Percentiles rank a stretch among this genome's conserved stretches.
phyloP scores from a whole-genome alignment of 2,797 vertebrate species.

The Eulemur mongoz region DNA sequence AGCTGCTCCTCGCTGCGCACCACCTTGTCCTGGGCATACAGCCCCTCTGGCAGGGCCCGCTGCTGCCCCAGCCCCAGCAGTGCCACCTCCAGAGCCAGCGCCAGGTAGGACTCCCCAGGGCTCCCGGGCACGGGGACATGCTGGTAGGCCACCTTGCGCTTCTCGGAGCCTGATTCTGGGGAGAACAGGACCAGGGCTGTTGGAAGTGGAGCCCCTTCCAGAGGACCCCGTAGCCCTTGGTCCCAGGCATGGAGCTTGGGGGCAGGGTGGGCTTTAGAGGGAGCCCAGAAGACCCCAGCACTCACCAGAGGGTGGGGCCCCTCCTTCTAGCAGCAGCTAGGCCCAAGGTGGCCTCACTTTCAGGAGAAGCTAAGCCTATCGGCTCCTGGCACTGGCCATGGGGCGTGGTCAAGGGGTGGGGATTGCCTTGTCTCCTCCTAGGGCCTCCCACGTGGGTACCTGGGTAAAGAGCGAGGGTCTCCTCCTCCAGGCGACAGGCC shows the following conservation, averaged over 20 bases:
- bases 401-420: not conserved
- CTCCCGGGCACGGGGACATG: conserved; percentile 79
- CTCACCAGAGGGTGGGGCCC: too few species aligned
- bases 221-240: too few species aligned
- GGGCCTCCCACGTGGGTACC: conserved; percentile 63
- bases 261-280: too few species aligned
- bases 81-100: conserved; percentile 82
- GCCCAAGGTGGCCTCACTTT: not conserved
- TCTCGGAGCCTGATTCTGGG: conserved; percentile 72
- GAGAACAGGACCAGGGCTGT: not conserved
- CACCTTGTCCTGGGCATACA: conserved; percentile 85
- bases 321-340: not conserved
- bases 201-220: not conserved
- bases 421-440: not conserved
- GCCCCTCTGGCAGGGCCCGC: conserved; percentile 82
- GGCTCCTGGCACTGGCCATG: not conserved
- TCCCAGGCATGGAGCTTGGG: not conserved
- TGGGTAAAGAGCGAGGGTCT: conserved; percentile 76
- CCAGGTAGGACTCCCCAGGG: conserved; percentile 81
- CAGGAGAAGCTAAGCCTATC: not conserved
- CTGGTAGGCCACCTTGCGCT: conserved; percentile 81
- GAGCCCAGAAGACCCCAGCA: not conserved
- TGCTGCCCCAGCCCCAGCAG: conserved; percentile 85
- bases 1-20: conserved; percentile 84
- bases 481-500: conserved; percentile 82